Conservation (phyloP, 2,888 invertebrate genomes). For the Dione juno region DNA sequence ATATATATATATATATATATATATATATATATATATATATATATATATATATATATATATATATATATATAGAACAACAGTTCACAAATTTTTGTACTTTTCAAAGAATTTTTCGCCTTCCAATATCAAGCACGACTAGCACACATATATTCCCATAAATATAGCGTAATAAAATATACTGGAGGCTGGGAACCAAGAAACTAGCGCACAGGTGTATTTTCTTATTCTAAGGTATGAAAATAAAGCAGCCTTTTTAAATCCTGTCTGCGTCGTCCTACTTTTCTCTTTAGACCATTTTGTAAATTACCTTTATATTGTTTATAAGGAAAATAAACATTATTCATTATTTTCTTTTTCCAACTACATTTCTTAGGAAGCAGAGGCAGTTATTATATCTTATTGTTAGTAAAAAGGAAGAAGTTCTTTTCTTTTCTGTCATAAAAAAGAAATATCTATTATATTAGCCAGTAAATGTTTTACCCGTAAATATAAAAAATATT, state of each 20-base stretch:
- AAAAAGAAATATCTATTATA: too few species aligned
- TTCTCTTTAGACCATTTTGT: conserved; percentile 20
- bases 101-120: conserved; percentile 55
- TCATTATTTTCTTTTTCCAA: not conserved
- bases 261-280: conserved; percentile 26
- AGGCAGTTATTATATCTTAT: not conserved
- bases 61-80: too few species aligned
- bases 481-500: too few species aligned
- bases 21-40: too few species aligned
- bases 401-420: too few species aligned
- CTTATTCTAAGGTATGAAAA: conserved; percentile 29
- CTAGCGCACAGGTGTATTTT: conserved; percentile 34
- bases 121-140: conserved; percentile 59
- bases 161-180: conserved; percentile 60
- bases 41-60: too few species aligned
- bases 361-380: not conserved
- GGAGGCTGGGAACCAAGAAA: conserved; percentile 50
- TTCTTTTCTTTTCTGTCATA: not conserved
- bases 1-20: too few species aligned
- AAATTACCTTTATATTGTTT: conserved; percentile 25
- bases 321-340: conserved; percentile 18
- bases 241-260: conserved; percentile 29
- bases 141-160: conserved; percentile 50
- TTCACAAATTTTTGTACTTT: not conserved
- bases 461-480: too few species aligned